These are phyloP conservation scores for Acrobasis suavella DNA, from an alignment of 2,888 invertebrate species.

Conservation along the genomic window DNA sequence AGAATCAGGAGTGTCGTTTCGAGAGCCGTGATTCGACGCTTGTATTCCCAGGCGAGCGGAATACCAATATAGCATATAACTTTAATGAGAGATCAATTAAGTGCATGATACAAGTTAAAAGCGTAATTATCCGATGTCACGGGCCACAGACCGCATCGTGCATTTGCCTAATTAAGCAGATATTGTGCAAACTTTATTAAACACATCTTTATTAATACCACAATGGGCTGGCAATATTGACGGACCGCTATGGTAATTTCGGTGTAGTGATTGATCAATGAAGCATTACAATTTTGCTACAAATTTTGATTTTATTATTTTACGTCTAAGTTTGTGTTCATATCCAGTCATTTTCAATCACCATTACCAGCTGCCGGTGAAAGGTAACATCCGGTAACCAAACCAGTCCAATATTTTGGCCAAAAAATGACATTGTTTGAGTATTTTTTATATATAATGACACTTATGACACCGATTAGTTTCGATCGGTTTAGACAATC, in stretches of 20 bases:
- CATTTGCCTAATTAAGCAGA: conserved; percentile 55
- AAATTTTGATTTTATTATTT: too few species aligned
- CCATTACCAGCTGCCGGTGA: too few species aligned
- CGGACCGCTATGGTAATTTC: neutral
- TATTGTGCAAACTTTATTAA: conserved; percentile 33
- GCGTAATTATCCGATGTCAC: conserved; percentile 56
- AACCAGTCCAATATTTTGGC: too few species aligned
- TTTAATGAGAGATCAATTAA: conserved; percentile 57
- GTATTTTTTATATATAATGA: too few species aligned
- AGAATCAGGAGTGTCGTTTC: too few species aligned
- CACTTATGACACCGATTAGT: too few species aligned
- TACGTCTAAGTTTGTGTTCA: too few species aligned
- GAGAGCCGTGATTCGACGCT: too few species aligned
- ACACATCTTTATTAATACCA: conserved; percentile 17
- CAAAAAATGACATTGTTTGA: too few species aligned
- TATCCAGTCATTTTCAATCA: too few species aligned
- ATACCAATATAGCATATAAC: conserved; percentile 37
- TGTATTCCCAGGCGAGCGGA: conserved; percentile 22
- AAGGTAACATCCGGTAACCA: too few species aligned
- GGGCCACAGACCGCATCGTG: conserved; percentile 45
- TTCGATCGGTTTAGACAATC: too few species aligned
- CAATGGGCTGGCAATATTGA: conserved; percentile 2
- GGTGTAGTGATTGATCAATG: neutral
- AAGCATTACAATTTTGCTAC: neutral
- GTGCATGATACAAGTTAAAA: conserved; percentile 56